Base-by-base conservation (phyloP, 2,797 vertebrate species). In the Hypotaenidia philippensis region DNA sequence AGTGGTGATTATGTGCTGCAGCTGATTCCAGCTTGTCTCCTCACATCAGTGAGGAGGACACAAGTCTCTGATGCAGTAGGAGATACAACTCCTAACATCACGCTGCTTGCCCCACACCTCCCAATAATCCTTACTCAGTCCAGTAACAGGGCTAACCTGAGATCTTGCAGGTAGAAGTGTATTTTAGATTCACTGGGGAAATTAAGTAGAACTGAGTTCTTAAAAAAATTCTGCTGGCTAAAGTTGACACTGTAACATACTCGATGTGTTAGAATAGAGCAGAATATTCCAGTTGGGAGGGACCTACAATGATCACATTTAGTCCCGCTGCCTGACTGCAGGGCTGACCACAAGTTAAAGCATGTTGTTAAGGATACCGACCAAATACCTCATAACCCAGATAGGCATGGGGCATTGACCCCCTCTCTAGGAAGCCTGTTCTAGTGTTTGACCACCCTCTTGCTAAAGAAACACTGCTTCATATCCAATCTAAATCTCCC, bases 241-340 rank as follows among this genome's bases (percentile, higher is more conserved):
- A n/a, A 60, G 50, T 5, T 80, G 34, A 6, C 5, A 36, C 23
- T 15, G 22, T 3, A 17, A 52, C 25, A 11, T 17, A 22, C 10
- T 11, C 4, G 1, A 32, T 14, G 18, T 6, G 36, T 11, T 60
- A 12, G 27, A 49, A 25, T 0, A 34, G 10, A 27, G 27, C 13
- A 81, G 12, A 52, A 0, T 21, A 5, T 14, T 80, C 38, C 29
- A 6, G 18, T 19, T 45, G 44, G 40, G 59, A 76, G 44, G 13
- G 7, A 40, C 47, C 38, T 56, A 10, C 38, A 76, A 13, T 0
- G 4, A 65, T 10, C 65, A 45, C 27, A 49, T 7, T 53, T 57
- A 14, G 9, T 44, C 41, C 50, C 32, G 11, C n/a, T 32, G 14
- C 41, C 47, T 56, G 26, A 27, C 9, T 29, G 31, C 3, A 38